Conservation (phyloP, 2,888 invertebrate genomes). For the Silvanus unidentatus region DNA sequence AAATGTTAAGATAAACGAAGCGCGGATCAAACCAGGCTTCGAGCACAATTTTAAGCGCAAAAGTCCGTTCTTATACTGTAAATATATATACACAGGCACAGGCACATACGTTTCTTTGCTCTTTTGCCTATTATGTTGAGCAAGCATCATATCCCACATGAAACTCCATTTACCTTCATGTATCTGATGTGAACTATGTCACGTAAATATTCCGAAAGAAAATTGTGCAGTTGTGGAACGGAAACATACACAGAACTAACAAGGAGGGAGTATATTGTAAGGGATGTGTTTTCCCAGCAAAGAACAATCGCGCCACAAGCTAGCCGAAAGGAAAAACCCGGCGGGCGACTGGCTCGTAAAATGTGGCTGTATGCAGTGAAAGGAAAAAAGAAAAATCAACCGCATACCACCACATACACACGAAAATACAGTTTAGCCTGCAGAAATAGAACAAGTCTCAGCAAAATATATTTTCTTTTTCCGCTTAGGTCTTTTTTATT, state of each 20-base stretch:
- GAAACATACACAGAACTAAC: constrained; percentile 7
- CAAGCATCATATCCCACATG: too few species aligned
- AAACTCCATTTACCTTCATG: too few species aligned
- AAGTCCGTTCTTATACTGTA: too few species aligned
- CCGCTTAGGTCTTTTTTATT: neutral
- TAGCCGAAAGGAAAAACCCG: constrained; percentile 29
- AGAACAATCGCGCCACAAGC: constrained; percentile 21
- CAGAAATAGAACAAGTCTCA: constrained; percentile 37
- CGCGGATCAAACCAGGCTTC: too few species aligned
- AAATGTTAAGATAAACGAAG: too few species aligned
- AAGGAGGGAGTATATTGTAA: constrained; percentile 8
- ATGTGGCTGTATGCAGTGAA: constrained; percentile 18
- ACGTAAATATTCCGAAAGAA: too few species aligned
- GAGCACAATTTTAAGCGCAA: too few species aligned
- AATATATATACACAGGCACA: too few species aligned
- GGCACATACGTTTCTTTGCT: too few species aligned
- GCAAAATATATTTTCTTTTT: constrained; percentile 32
- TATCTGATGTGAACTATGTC: too few species aligned
- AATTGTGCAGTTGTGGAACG: neutral
- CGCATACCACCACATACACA: too few species aligned
- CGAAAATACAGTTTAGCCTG: constrained; percentile 29
- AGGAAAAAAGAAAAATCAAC: constrained; percentile 29
- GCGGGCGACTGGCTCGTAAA: constrained; percentile 38
- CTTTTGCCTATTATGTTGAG: too few species aligned
- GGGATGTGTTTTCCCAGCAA: constrained; percentile 11